These are phyloP conservation scores for Forbesichthys agassizii DNA, from an alignment of 2,113 vertebrate genomes.

Conservation along the genomic window DNA sequence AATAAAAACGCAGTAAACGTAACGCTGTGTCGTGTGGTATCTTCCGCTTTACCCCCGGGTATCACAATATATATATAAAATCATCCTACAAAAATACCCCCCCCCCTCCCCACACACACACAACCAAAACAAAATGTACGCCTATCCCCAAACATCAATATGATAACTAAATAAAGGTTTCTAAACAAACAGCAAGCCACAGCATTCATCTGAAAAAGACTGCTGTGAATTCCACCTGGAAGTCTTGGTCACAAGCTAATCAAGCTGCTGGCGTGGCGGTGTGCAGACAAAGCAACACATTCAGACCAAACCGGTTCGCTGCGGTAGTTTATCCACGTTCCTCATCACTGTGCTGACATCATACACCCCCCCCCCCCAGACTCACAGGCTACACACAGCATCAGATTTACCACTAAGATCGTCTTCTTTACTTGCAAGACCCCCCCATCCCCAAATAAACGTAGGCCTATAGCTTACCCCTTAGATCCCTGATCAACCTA, in stretches of 20 bases:
- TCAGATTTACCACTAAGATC: constrained; percentile 44
- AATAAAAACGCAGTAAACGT: too few species aligned
- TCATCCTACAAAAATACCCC: too few species aligned
- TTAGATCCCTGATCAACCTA: constrained; percentile 25
- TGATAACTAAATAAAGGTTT: too few species aligned
- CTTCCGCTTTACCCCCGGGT: too few species aligned
- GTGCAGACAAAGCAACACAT: constrained; percentile 56
- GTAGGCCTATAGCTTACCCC: constrained; percentile 15
- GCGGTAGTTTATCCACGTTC: neutral
- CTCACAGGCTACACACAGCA: constrained; percentile 39
- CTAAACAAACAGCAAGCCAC: neutral
- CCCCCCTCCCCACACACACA: too few species aligned
- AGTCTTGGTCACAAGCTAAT: neutral
- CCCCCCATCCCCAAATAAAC: neutral
- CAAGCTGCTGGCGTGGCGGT: constrained; percentile 29
- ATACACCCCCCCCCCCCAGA: constrained; percentile 11
- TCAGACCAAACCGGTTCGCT: constrained; percentile 39
- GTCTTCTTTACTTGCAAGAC: constrained; percentile 40
- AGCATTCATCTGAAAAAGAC: too few species aligned
- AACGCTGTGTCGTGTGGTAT: too few species aligned
- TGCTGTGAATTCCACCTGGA: neutral
- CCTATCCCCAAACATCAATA: too few species aligned
- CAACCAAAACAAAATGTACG: neutral
- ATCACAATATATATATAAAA: too few species aligned
- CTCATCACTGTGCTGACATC: constrained; percentile 18